Base-by-base conservation (phyloP, 2,797 vertebrate genomes). In the Peromyscus melanophrys region DNA sequence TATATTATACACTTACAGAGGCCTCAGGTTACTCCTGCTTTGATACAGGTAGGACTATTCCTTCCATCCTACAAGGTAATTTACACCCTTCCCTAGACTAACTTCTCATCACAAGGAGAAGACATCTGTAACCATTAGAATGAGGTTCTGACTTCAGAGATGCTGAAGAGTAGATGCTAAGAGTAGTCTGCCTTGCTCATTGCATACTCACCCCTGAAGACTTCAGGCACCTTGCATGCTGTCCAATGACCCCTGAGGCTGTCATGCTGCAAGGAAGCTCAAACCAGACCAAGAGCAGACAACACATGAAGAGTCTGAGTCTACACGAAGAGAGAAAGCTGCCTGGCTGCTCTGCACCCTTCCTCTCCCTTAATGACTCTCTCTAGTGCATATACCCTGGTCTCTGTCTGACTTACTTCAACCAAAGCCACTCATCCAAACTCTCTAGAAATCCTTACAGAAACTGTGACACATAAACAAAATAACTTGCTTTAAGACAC, bases 161-260 rank as follows among this genome's bases (percentile, higher is more conserved):
- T n/a, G n/a, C n/a, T n/a, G n/a, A n/a, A n/a, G n/a, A n/a, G n/a
- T n/a, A n/a, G n/a, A n/a, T 37, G 31, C 46, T 37, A 73, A 65
- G 46, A 78, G 40, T 65, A 81, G 83, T 96, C 90, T 92, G 90
- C 81, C 87, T 96, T 97, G 76, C 71, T 92, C 55, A 21, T 71
- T 94, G 77, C 89, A 96, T 89, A 96, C 93, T 96, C 81, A 95
- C 34, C 63, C 90, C 90, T 93, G 94, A 93, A 93, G 90, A 89
- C 87, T 94, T 96, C 71, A 77, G 92, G 73, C 69, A 90, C 88
- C 81, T 75, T 77, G 55, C 49, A 86, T 40, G 88, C 80, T 93
- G 67, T 93, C 77, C 94, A 96, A 23, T 27, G 87, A 34, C 61
- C 92, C 90, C 95, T 78, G 67, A 95, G 65, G 94, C 16, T 96